A percentile compares a stretch with the other conserved stretches of the same genome.
These are phyloP conservation scores for Rhamphomyia laevipes DNA, from an alignment of 2,888 invertebrate species.

Conservation along the genomic window DNA sequence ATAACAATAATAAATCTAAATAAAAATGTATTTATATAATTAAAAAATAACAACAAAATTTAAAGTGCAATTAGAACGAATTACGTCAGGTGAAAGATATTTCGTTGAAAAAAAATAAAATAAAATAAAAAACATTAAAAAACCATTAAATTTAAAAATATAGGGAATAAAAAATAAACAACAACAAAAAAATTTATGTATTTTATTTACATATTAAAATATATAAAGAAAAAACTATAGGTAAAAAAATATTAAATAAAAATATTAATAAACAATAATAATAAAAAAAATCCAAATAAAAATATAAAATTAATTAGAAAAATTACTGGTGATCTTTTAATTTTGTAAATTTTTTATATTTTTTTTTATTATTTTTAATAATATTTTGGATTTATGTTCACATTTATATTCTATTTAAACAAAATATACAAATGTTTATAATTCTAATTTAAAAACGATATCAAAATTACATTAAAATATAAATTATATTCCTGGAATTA, in stretches of 20 bases:
- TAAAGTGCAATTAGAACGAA: slow-evolving; percentile 49
- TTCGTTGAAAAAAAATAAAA: slow-evolving; percentile 30
- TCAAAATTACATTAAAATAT: too few species aligned
- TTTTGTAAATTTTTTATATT: too few species aligned
- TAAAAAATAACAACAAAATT: slow-evolving; percentile 28
- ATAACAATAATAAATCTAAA: slow-evolving; percentile 15
- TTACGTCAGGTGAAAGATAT: slow-evolving; percentile 36
- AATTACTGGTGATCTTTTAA: not conserved
- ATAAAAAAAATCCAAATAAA: not conserved
- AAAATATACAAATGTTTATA: too few species aligned
- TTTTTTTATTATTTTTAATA: too few species aligned
- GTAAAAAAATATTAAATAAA: slow-evolving; percentile 28
- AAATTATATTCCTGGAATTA: too few species aligned
- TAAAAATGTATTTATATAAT: slow-evolving; percentile 10
- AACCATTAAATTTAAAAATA: slow-evolving; percentile 14
- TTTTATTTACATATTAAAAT: slow-evolving; percentile 47
- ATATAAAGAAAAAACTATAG: slow-evolving; percentile 41
- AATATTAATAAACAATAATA: too few species aligned
- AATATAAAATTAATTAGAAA: slow-evolving; percentile 3
- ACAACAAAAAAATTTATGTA: slow-evolving; percentile 24
- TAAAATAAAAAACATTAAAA: slow-evolving; percentile 14
- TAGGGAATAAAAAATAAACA: slow-evolving; percentile 17
- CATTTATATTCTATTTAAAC: too few species aligned
- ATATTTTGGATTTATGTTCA: too few species aligned
- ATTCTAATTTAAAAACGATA: too few species aligned